phyloP scores from a whole-genome alignment of 2,113 vertebrate species.

The Rhadina sibilatrix region DNA sequence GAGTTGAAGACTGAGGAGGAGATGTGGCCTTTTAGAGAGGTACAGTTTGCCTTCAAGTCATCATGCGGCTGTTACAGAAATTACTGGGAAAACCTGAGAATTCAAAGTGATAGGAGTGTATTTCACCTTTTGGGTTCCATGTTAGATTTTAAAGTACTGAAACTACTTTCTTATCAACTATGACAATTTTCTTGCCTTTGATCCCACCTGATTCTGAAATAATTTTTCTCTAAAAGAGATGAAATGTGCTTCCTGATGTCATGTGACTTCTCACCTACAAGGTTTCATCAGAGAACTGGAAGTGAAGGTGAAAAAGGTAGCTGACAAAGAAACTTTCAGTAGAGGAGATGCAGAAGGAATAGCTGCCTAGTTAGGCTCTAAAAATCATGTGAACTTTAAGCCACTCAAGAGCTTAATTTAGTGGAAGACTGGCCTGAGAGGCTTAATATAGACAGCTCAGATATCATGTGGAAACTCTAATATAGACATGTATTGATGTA shows the following conservation, averaged over 20 bases:
- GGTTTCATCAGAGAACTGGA: not conserved
- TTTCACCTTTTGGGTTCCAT: not conserved
- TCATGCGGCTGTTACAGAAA: not conserved
- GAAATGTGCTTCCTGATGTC: not conserved
- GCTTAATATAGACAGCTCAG: constrained; percentile 71
- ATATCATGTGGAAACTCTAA: constrained; percentile 63
- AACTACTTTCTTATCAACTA: not conserved
- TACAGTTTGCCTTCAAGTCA: not conserved
- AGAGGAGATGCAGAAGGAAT: not conserved
- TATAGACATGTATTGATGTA: constrained; percentile 26
- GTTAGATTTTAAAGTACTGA: not conserved
- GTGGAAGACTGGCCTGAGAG: constrained; percentile 21
- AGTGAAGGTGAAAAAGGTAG: not conserved
- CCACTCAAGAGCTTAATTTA: constrained; percentile 74
- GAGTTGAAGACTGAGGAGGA: not conserved
- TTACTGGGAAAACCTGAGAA: not conserved
- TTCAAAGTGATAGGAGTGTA: not conserved
- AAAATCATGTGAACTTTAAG: constrained; percentile 60
- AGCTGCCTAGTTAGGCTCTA: constrained; percentile 17
- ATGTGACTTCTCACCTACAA: not conserved
- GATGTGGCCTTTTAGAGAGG: not conserved
- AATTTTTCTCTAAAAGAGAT: not conserved
- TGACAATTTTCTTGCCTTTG: not conserved
- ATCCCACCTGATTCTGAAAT: not conserved
- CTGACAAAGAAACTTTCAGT: not conserved